phyloP scores from a whole-genome alignment of 2,888 invertebrate species.

The Agonopterix heracliana region DNA sequence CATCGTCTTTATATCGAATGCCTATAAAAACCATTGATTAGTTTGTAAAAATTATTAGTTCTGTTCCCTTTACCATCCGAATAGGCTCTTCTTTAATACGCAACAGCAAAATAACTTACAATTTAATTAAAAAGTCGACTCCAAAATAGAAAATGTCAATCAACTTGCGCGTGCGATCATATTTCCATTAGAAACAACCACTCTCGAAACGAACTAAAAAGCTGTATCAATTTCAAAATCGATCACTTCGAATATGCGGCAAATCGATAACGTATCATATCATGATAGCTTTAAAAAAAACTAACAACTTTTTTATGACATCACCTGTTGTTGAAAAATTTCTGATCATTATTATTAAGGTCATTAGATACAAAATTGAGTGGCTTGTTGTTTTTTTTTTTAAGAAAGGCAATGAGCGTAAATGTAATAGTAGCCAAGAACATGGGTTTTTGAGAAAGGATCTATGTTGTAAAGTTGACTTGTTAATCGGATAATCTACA shows the following conservation, averaged over 20 bases:
- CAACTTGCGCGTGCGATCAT: slow-evolving; percentile 27
- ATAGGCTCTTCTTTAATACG: background rate
- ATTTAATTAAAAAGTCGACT: background rate
- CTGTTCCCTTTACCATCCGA: too few species aligned
- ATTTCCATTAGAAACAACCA: slow-evolving; percentile 13
- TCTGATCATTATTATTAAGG: background rate
- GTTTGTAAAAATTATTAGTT: too few species aligned
- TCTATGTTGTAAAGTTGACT: slow-evolving; percentile 54
- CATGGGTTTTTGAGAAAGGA: slow-evolving; percentile 30
- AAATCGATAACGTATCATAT: slow-evolving; percentile 27
- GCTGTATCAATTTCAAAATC: slow-evolving; percentile 43
- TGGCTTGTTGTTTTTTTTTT: background rate
- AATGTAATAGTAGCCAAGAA: slow-evolving; percentile 47
- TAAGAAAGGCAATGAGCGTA: slow-evolving; percentile 41
- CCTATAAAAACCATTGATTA: too few species aligned
- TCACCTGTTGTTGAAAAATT: slow-evolving; percentile 17
- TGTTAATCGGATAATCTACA: slow-evolving; percentile 65
- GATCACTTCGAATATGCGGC: slow-evolving; percentile 37
- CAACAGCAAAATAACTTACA: background rate
- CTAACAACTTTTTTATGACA: slow-evolving; percentile 8
- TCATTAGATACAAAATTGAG: background rate
- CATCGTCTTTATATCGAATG: too few species aligned
- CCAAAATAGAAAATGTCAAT: slow-evolving; percentile 33
- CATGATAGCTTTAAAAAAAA: slow-evolving; percentile 18
- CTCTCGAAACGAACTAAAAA: slow-evolving; percentile 17